Base-by-base conservation (phyloP, 2,888 invertebrate species). In the Lithodes maja region DNA sequence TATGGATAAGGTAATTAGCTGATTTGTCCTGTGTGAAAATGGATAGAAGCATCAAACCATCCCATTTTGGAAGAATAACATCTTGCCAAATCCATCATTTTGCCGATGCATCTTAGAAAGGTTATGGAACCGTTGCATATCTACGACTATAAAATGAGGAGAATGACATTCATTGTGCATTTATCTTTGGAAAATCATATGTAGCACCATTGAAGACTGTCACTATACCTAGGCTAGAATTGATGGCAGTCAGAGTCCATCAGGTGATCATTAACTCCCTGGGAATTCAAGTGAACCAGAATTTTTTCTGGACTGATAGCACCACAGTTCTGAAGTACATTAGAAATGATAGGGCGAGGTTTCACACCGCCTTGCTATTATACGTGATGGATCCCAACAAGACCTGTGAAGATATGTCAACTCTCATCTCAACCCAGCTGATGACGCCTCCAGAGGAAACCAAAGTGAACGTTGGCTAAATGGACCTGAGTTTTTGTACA, bases 71-170 rank as follows among this genome's bases (percentile, higher is more conserved):
- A 71, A 3, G n/a, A 71, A 71, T 12, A 12, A 1, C 17, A n/a
- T 12, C 71, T n/a, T 71, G 71, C n/a, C 71, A 71, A 7, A 71
- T 71, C 15, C 81, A 81, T 81, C 53, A 81, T 81, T 81, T 81
- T 54, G 53, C 54, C 15, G 54, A 81, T 68, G 81, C 81, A 5
- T 54, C 54, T 54, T 55, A 81, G 54, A 54, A 54, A 15, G 54
- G 81, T 5, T 81, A 81, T 54, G 81, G 81, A 2, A 49, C 49
- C 2, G 81, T 53, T n/a, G 33, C 81, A 81, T 81, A 81, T 81
- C 33, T 81, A 15, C 17, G 55, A 49, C 54, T 81, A 12, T 2
- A 17, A 12, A 49, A 81, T 68, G 49, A 33, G 17, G 54, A 50
- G 2, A 15, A 54, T 61, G 33, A 68, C 7, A n/a, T 81, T 1